Evolutionary conservation across 2,113 vertebrate species (phyloP).

Genomic region (Progne subis): DNA sequence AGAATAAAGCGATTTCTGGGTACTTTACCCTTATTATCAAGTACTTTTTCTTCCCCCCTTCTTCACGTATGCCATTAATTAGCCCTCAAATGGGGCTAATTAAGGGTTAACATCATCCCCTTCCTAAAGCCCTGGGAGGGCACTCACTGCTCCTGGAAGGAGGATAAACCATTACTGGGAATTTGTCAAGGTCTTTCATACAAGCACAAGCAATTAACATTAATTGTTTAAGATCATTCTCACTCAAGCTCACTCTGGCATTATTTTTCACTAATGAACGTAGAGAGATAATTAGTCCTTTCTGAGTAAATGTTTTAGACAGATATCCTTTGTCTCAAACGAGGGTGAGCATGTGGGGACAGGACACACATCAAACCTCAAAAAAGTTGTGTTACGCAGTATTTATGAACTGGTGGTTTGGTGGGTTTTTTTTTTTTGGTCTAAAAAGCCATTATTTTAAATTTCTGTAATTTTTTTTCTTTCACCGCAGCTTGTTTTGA

Average conservation of each 20-base stretch:
- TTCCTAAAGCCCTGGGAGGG: not conserved
- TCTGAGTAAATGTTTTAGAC: not conserved
- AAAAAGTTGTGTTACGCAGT: rapidly evolving
- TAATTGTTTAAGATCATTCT: slow-evolving; percentile 4
- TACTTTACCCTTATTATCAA: not conserved
- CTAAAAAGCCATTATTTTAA: not conserved
- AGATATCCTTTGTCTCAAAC: not conserved
- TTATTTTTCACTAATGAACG: slow-evolving; percentile 27
- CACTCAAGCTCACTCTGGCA: not conserved
- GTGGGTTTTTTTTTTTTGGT: not conserved
- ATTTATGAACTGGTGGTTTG: not conserved
- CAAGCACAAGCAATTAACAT: not conserved
- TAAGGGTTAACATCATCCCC: not conserved
- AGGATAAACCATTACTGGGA: not conserved
- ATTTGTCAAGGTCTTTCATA: slow-evolving; percentile 23
- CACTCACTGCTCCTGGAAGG: not conserved
- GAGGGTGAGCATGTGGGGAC: not conserved
- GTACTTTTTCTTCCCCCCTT: not conserved
- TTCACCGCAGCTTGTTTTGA: not conserved
- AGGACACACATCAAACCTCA: not conserved
- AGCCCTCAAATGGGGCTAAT: not conserved
- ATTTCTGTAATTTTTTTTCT: not conserved
- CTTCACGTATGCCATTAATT: not conserved
- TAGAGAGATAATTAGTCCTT: not conserved
- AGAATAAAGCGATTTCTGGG: not conserved